These are phyloP conservation scores for Microtus oregoni DNA, from an alignment of 2,113 vertebrate species.

Conservation along the genomic window DNA sequence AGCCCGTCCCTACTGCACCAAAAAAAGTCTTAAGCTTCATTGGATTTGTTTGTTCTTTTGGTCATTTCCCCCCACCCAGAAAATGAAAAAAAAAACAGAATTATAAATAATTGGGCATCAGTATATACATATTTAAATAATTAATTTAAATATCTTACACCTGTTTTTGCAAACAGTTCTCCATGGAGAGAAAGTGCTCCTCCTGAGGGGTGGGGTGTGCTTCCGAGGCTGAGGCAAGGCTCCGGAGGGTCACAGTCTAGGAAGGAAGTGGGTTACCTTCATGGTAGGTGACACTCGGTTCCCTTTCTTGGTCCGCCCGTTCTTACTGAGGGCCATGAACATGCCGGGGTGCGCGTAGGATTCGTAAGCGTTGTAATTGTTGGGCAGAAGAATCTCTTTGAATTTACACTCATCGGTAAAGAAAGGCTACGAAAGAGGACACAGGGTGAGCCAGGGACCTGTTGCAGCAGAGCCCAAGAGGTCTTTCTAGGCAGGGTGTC, in stretches of 20 bases:
- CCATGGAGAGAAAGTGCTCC: conserved; percentile 90
- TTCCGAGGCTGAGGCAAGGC: conserved; percentile 78
- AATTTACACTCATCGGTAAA: conserved; percentile 96
- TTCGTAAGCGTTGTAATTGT: conserved; percentile 99
- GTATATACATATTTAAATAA: conserved; percentile 93
- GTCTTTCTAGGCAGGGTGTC: neutral
- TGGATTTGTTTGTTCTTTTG: neutral
- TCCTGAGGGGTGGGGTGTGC: neutral
- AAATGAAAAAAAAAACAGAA: conserved; percentile 78
- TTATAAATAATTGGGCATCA: conserved; percentile 91
- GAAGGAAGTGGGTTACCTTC: conserved; percentile 99
- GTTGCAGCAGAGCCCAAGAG: neutral
- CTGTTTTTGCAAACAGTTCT: conserved; percentile 88
- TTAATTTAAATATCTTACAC: conserved; percentile 91
- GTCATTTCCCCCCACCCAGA: conserved; percentile 51
- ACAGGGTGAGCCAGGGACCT: neutral
- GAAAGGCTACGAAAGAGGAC: conserved; percentile 85
- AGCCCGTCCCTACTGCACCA: conserved; percentile 68
- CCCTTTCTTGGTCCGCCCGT: conserved; percentile 96
- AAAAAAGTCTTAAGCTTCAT: conserved; percentile 74
- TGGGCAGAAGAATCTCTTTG: conserved; percentile 96
- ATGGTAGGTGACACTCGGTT: conserved; percentile 95
- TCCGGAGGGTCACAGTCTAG: conserved; percentile 91
- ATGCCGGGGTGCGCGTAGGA: conserved; percentile 91
- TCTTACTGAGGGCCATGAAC: conserved; percentile 97